phyloP scores from a whole-genome alignment of 2,888 invertebrate genomes.

The Phrixothrix hirtus region DNA sequence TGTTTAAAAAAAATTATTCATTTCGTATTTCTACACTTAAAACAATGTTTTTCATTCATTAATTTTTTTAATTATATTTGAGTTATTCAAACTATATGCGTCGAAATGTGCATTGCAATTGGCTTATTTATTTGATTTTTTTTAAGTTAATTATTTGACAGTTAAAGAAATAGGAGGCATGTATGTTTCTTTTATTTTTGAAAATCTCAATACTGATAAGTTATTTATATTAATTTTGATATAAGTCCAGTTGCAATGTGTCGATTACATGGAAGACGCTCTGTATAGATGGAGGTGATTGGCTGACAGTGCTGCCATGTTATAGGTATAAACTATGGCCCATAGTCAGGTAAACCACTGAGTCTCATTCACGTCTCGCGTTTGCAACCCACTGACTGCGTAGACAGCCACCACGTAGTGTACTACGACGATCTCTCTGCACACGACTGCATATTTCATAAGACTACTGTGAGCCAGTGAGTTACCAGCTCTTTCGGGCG shows the following conservation, averaged over 20 bases:
- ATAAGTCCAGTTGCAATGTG: conserved; percentile 24
- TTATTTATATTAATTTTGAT: conserved; percentile 9
- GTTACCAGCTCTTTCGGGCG: conserved; percentile 49
- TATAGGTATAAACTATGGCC: conserved; percentile 58
- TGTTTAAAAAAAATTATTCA: conserved; percentile 8
- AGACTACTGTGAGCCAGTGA: conserved; percentile 54
- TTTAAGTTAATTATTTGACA: too few species aligned
- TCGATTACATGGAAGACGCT: conserved; percentile 26
- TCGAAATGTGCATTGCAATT: conserved; percentile 32
- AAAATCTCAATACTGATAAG: too few species aligned
- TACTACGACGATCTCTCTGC: conserved; percentile 48
- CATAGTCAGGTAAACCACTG: conserved; percentile 54
- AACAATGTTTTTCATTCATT: conserved; percentile 6
- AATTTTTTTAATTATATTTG: conserved; percentile 14
- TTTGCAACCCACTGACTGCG: conserved; percentile 50
- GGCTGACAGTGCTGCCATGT: conserved; percentile 57
- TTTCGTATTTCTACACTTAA: conserved; percentile 11
- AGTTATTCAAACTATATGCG: conserved; percentile 17
- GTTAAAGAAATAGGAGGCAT: too few species aligned
- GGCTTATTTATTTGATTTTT: conserved; percentile 24
- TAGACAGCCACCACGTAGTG: conserved; percentile 51
- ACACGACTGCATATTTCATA: conserved; percentile 51
- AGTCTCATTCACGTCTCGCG: conserved; percentile 50
- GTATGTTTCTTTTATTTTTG: background rate
- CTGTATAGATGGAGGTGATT: conserved; percentile 32